phyloP scores from a whole-genome alignment of 2,113 vertebrate genomes.

The Crotalus horridus region DNA sequence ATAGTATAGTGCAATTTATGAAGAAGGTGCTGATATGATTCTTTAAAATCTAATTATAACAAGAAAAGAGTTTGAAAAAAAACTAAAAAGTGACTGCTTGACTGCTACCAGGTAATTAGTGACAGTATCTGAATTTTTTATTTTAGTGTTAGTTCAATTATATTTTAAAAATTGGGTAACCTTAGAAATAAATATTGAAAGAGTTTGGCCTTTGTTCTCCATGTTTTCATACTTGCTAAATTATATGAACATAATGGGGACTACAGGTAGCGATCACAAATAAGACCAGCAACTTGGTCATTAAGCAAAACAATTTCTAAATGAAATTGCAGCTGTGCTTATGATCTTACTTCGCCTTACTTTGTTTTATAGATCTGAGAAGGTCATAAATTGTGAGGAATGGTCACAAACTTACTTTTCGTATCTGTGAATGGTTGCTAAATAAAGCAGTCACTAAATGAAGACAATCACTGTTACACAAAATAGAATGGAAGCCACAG shows the following conservation, averaged over 20 bases:
- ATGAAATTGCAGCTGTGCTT: background rate
- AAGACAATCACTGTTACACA: background rate
- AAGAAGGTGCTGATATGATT: background rate
- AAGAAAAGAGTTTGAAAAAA: background rate
- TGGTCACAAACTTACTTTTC: background rate
- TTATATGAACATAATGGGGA: background rate
- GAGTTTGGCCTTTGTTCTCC: background rate
- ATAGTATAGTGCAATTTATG: background rate
- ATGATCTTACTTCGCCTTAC: background rate
- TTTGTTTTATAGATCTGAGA: background rate
- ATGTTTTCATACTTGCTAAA: background rate
- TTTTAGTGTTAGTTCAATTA: background rate
- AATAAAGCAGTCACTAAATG: background rate
- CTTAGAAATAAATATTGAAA: background rate
- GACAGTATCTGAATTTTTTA: rapidly evolving
- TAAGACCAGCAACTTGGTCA: background rate
- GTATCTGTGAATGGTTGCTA: background rate
- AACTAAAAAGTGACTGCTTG: background rate
- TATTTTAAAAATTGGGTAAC: background rate
- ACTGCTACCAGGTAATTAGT: background rate
- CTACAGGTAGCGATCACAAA: background rate
- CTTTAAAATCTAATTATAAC: background rate
- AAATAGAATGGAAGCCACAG: background rate
- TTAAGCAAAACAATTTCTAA: background rate
- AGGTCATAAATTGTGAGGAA: background rate